Evolutionary conservation across 2,888 invertebrate genomes (phyloP).

Genomic region (Ormyrus rosae): DNA sequence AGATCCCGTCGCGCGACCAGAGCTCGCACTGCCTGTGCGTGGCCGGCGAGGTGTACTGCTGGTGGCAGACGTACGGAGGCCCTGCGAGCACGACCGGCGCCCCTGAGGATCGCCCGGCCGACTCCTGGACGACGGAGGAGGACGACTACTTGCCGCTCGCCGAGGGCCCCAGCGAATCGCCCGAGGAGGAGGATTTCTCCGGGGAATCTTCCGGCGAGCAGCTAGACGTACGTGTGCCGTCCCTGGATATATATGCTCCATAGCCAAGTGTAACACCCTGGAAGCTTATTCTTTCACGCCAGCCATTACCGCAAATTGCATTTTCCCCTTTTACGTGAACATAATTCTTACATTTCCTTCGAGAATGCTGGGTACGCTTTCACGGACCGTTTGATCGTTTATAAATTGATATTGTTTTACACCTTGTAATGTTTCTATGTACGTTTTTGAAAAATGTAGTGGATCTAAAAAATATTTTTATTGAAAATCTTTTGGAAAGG

Average conservation of each 20-base stretch:
- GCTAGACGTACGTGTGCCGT: slow-evolving; percentile 26
- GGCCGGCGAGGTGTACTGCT: slow-evolving; percentile 72
- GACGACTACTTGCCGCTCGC: slow-evolving; percentile 30
- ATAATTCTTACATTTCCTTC: too few species aligned
- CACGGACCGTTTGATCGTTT: too few species aligned
- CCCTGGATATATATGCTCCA: not conserved
- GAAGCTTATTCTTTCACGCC: too few species aligned
- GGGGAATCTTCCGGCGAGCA: slow-evolving; percentile 38
- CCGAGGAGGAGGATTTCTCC: slow-evolving; percentile 25
- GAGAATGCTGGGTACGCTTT: too few species aligned
- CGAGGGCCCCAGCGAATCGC: slow-evolving; percentile 8
- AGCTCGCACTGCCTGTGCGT: slow-evolving; percentile 72
- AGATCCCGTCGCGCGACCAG: slow-evolving; percentile 70
- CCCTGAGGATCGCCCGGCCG: not conserved
- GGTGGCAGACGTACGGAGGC: slow-evolving; percentile 69
- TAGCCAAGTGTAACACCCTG: too few species aligned
- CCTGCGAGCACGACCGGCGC: slow-evolving; percentile 19
- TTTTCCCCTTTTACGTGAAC: too few species aligned
- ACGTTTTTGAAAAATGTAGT: not conserved
- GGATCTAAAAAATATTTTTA: too few species aligned
- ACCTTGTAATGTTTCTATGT: not conserved
- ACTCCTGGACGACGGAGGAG: slow-evolving; percentile 40
- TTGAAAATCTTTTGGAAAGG: too few species aligned
- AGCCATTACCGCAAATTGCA: too few species aligned
- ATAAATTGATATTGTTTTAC: too few species aligned